These are phyloP conservation scores for Megaceryle torquata DNA, from an alignment of 2,113 vertebrate genomes.

Conservation along the genomic window DNA sequence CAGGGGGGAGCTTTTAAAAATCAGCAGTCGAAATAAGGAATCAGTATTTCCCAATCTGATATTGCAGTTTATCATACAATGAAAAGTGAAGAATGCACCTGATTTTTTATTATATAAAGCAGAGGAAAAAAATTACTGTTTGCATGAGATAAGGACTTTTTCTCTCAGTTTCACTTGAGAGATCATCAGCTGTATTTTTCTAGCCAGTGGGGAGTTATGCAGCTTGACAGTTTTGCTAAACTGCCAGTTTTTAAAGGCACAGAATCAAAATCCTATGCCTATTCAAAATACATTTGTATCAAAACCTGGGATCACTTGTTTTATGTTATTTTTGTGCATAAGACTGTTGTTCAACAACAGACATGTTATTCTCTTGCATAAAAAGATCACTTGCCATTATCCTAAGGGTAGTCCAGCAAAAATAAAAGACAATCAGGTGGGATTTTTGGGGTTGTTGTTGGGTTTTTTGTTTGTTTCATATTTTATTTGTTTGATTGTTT, in stretches of 20 bases:
- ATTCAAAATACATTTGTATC: background rate
- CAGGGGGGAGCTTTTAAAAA: background rate
- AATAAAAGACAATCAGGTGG: background rate
- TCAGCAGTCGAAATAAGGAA: background rate
- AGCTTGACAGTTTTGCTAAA: background rate
- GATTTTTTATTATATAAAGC: background rate
- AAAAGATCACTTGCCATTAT: background rate
- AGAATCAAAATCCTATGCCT: background rate
- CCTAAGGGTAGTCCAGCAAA: background rate
- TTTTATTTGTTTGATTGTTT: background rate
- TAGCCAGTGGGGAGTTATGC: background rate
- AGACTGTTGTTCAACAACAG: background rate
- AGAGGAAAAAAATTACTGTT: background rate
- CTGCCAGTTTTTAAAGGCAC: conserved; percentile 27
- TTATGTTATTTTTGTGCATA: background rate
- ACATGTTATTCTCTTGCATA: background rate
- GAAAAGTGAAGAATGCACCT: background rate
- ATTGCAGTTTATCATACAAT: background rate
- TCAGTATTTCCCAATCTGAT: background rate
- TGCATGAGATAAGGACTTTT: background rate
- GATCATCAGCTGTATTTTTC: background rate
- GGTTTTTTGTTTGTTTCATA: no score
- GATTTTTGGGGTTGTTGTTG: background rate
- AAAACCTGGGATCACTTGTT: background rate
- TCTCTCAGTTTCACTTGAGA: conserved; percentile 8